Evolutionary conservation across 2,113 vertebrate genomes (phyloP).

Genomic region (Bubo bubo): DNA sequence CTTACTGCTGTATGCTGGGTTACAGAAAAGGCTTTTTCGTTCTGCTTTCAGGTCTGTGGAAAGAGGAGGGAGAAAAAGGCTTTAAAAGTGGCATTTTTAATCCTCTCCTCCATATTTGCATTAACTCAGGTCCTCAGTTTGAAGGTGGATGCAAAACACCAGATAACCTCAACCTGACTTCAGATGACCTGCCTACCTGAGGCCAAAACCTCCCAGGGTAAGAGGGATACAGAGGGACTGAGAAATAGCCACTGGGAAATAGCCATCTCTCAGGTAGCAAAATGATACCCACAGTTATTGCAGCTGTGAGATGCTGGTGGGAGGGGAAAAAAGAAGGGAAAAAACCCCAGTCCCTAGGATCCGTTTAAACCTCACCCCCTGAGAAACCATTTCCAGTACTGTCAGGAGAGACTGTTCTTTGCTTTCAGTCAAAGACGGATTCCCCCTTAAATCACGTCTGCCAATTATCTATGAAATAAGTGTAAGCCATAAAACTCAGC

Average conservation of each 20-base stretch:
- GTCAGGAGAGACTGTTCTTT: not conserved
- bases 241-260: not conserved
- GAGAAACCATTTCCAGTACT: not conserved
- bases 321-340: not conserved
- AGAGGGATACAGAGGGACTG: not conserved
- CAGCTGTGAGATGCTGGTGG: not conserved
- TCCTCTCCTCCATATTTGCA: not conserved
- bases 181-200: not conserved
- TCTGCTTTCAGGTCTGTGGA: not conserved
- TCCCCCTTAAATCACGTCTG: not conserved
- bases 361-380: not conserved
- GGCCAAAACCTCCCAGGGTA: not conserved
- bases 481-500: not conserved
- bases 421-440: not conserved
- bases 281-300: not conserved
- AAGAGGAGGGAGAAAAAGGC: not conserved
- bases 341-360: fast-evolving
- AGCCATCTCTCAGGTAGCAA: not conserved
- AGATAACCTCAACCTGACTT: not conserved
- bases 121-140: not conserved
- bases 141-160: not conserved
- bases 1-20: not conserved
- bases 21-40: not conserved
- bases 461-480: not conserved
- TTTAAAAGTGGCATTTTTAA: not conserved